A percentile compares a stretch with the other conserved stretches of the same genome.
Conservation (phyloP, 2,113 vertebrate species). For the Carollia perspicillata region DNA sequence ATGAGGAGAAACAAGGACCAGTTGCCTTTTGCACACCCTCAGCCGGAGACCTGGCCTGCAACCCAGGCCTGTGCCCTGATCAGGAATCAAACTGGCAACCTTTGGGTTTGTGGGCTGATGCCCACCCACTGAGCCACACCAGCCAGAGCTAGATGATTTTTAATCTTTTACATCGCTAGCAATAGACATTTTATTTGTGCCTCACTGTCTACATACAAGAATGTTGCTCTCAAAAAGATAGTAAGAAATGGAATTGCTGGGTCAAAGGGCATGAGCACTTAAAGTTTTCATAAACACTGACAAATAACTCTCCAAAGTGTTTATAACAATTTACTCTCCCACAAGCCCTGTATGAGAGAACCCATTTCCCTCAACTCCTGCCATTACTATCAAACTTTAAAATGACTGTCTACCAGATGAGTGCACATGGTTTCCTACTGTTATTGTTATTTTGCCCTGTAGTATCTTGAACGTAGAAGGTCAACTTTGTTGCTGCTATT, state of each 20-base stretch:
- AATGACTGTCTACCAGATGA: neutral
- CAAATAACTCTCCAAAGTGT: neutral
- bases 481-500: neutral
- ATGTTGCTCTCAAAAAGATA: neutral
- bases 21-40: too few relatives aligned
- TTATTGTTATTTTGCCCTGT: neutral
- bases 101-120: too few relatives aligned
- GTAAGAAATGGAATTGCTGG: neutral
- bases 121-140: too few relatives aligned
- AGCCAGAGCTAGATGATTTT: neutral
- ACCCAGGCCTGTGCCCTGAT: too few relatives aligned
- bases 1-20: too few relatives aligned
- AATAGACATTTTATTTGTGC: neutral
- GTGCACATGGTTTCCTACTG: neutral
- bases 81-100: too few relatives aligned
- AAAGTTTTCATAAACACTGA: neutral
- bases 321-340: neutral
- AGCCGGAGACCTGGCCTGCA: too few relatives aligned
- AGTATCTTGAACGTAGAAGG: neutral
- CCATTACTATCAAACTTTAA: neutral
- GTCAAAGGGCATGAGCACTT: neutral
- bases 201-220: neutral
- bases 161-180: neutral
- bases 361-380: neutral
- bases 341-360: neutral